Evolutionary conservation across 2,888 invertebrate species (phyloP).

Genomic region (Melipona beecheii): DNA sequence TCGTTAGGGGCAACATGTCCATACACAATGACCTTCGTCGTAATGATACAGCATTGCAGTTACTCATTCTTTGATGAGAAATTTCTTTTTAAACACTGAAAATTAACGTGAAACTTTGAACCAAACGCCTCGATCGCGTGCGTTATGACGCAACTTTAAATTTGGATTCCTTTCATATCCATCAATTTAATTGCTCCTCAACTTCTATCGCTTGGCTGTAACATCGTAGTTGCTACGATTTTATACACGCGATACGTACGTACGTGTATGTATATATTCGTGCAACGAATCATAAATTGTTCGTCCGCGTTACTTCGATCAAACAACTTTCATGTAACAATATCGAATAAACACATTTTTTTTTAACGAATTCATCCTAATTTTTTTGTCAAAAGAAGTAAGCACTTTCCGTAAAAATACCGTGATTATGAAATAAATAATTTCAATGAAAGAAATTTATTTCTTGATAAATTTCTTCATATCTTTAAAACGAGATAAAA

Average conservation of each 20-base stretch:
- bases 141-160: constrained; percentile 8
- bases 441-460: neutral
- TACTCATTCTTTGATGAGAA: constrained; percentile 28
- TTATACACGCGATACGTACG: neutral
- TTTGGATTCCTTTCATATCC: constrained; percentile 24
- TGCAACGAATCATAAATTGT: neutral
- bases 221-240: neutral
- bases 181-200: constrained; percentile 29
- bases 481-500: neutral
- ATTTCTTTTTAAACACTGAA: constrained; percentile 28
- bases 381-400: neutral
- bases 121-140: constrained; percentile 9
- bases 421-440: no score
- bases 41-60: constrained; percentile 61
- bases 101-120: constrained; percentile 38
- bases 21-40: constrained; percentile 50
- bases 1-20: constrained; percentile 75
- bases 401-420: neutral
- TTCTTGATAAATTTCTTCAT: neutral
- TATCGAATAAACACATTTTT: neutral
- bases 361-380: neutral
- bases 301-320: neutral
- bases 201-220: neutral
- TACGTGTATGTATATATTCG: neutral
- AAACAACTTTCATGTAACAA: neutral